A percentile compares a stretch with the other conserved stretches of the same genome.
These are phyloP conservation scores for Dasyurus viverrinus DNA, from an alignment of 2,113 vertebrate species.

Conservation along the genomic window DNA sequence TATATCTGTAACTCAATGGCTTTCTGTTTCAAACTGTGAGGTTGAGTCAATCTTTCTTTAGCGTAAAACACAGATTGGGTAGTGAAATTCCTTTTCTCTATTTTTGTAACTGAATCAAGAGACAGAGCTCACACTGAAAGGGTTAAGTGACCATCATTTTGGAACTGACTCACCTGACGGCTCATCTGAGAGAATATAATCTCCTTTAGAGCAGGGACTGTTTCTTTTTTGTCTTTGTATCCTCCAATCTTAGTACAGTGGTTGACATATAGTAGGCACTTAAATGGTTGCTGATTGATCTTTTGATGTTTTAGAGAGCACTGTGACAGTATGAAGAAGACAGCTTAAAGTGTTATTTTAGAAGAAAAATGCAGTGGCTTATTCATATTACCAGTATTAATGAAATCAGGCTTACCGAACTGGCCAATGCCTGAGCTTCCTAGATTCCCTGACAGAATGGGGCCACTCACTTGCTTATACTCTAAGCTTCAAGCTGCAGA, in stretches of 20 bases:
- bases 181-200: background rate
- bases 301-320: background rate
- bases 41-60: background rate
- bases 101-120: background rate
- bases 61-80: background rate
- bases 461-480: background rate
- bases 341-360: background rate
- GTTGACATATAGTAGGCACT: background rate
- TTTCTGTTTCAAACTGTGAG: background rate
- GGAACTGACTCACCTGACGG: background rate
- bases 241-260: background rate
- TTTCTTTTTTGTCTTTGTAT: background rate
- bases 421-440: background rate
- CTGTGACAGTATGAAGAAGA: background rate
- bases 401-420: slow-evolving; percentile 13
- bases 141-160: background rate
- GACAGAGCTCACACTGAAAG: background rate
- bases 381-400: slow-evolving; percentile 34
- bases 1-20: background rate
- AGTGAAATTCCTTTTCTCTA: background rate
- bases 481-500: background rate
- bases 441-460: background rate
- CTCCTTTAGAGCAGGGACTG: background rate
- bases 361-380: background rate
- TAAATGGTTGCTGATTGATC: background rate